Evolutionary conservation across 37 sponge, comb jelly and placozoan genomes (phyloP).

Genomic region (Theonella swinhoei): DNA sequence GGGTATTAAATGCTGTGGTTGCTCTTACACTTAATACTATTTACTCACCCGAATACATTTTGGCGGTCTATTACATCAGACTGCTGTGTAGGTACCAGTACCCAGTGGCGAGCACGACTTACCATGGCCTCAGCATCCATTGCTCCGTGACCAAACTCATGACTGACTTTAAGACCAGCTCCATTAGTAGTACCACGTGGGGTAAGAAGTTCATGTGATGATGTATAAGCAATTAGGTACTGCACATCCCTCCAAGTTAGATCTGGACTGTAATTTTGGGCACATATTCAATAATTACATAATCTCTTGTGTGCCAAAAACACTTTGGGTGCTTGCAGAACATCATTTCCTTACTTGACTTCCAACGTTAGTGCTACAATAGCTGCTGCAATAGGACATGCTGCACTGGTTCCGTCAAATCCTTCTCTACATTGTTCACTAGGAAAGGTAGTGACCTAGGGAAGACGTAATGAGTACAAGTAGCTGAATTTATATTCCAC

Average conservation of each 20-base stretch:
- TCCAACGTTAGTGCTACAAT: slow-evolving; percentile 76
- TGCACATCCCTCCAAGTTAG: slow-evolving; percentile 96
- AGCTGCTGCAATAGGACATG: slow-evolving; percentile 58
- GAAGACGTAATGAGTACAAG: background rate
- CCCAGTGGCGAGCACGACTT: slow-evolving; percentile 78
- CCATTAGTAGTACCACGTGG: slow-evolving; percentile 69
- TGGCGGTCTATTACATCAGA: too few relatives aligned
- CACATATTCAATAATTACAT: background rate
- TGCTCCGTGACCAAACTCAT: slow-evolving; percentile 90
- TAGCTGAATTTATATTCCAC: background rate
- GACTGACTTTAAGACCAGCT: slow-evolving; percentile 66
- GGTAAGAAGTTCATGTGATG: slow-evolving; percentile 26
- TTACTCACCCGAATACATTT: too few relatives aligned
- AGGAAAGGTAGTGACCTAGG: slow-evolving; percentile 42
- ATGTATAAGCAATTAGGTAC: slow-evolving; percentile 79
- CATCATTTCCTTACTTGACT: slow-evolving; percentile 81
- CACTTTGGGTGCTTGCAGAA: too few relatives aligned
- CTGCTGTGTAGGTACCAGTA: slow-evolving; percentile 54
- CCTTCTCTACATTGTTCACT: slow-evolving; percentile 26
- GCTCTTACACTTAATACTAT: too few relatives aligned
- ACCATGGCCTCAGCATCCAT: slow-evolving; percentile 82
- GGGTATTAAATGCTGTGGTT: too few relatives aligned
- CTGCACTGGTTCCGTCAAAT: slow-evolving; percentile 72
- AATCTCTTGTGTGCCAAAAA: too few relatives aligned
- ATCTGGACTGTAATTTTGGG: background rate